These are phyloP conservation scores for Cichlasoma orientale DNA, from an alignment of 2,797 vertebrate species.

Conservation along the genomic window DNA sequence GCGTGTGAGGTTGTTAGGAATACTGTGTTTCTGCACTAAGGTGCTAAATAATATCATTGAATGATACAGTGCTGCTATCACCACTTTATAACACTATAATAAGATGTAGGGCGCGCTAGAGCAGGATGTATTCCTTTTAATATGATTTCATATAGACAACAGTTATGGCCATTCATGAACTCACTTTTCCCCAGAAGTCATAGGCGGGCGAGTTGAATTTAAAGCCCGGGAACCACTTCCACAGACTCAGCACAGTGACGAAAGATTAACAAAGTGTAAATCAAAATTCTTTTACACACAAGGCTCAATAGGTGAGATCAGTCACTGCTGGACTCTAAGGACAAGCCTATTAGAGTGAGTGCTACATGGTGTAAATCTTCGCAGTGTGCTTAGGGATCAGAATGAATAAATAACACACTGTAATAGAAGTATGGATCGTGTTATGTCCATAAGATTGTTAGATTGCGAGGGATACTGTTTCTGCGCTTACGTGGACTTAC, in stretches of 20 bases:
- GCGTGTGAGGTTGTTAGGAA: neutral
- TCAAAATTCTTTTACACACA: conserved; percentile 64
- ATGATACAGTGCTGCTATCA: neutral
- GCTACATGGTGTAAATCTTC: conserved; percentile 61
- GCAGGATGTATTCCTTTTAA: conserved; percentile 38
- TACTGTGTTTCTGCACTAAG: neutral
- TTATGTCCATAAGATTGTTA: neutral
- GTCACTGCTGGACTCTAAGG: conserved; percentile 58
- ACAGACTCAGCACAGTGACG: conserved; percentile 2
- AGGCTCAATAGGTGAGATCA: conserved; percentile 60
- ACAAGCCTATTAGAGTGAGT: conserved; percentile 64
- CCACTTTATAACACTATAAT: conserved; percentile 9
- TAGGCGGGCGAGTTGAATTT: neutral
- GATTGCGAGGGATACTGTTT: neutral
- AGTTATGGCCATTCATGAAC: conserved; percentile 32
- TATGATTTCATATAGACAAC: conserved; percentile 26
- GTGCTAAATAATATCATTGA: neutral
- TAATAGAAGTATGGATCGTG: neutral
- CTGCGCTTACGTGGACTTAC: conserved; percentile 3
- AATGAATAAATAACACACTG: conserved; percentile 33
- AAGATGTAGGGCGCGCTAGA: neutral
- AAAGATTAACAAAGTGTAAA: conserved; percentile 72
- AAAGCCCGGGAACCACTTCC: neutral
- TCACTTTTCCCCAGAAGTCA: conserved; percentile 32
- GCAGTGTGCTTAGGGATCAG: conserved; percentile 18